Conservation (phyloP, 2,797 vertebrate species). For the Psittacula echo region DNA sequence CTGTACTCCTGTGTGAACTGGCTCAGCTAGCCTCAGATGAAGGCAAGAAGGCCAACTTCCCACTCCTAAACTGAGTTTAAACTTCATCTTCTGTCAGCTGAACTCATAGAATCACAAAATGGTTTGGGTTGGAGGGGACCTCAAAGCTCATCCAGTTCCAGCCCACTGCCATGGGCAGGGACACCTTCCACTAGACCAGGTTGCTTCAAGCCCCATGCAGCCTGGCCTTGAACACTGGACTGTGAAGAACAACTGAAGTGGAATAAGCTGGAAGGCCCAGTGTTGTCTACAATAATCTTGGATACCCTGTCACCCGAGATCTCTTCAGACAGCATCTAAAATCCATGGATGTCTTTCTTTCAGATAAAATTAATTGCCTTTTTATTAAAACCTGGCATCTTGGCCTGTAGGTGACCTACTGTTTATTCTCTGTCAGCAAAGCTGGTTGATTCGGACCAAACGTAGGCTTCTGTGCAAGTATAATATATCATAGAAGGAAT, state of each 20-base stretch:
- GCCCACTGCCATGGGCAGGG: neutral
- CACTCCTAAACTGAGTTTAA: neutral
- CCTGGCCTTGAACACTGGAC: neutral
- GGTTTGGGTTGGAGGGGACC: neutral
- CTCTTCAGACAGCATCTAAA: neutral
- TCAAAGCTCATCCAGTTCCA: neutral
- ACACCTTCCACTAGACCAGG: neutral
- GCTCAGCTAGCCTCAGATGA: neutral
- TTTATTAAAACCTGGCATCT: neutral
- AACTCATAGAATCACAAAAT: neutral
- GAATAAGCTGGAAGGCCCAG: neutral
- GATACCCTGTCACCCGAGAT: neutral
- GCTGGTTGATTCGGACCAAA: neutral
- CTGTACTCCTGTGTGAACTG: rapidly evolving
- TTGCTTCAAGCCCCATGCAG: neutral
- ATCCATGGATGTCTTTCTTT: neutral
- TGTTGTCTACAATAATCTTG: neutral
- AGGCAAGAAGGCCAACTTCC: neutral
- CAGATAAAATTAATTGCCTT: slow-evolving; percentile 1
- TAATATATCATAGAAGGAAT: neutral
- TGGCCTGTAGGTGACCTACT: neutral
- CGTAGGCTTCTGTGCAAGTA: neutral
- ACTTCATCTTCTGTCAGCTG: neutral
- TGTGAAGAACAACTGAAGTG: neutral
- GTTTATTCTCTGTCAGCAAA: neutral